Evolutionary conservation across 2,888 invertebrate species (phyloP).

Genomic region (Odontomyia ornata): DNA sequence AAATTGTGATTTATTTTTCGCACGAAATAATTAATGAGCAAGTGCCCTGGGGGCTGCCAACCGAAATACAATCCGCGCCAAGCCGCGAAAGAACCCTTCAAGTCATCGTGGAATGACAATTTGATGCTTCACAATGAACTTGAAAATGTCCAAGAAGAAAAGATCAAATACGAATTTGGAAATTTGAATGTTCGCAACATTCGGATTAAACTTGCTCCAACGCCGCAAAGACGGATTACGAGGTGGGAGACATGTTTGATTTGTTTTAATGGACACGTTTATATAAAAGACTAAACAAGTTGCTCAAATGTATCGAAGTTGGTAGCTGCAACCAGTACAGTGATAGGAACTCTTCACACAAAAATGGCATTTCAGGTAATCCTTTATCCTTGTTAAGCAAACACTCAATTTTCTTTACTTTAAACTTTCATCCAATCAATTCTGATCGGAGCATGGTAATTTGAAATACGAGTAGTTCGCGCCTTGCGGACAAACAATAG

Average conservation of each 20-base stretch:
- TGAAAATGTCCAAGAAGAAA: slow-evolving; percentile 30
- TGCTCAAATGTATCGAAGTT: neutral
- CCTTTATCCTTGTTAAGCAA: too few species aligned
- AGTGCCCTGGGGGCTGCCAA: slow-evolving; percentile 9
- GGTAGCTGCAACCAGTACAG: neutral
- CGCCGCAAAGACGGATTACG: neutral
- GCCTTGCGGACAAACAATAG: too few species aligned
- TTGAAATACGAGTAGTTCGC: too few species aligned
- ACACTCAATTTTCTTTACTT: too few species aligned
- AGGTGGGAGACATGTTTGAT: neutral
- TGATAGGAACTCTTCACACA: neutral
- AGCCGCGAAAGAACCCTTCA: slow-evolving; percentile 38
- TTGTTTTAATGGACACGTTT: neutral
- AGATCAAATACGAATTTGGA: slow-evolving; percentile 30
- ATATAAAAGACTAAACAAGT: slow-evolving; percentile 11
- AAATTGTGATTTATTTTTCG: slow-evolving; percentile 33
- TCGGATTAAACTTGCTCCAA: neutral
- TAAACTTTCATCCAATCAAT: too few species aligned
- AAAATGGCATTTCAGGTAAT: slow-evolving; percentile 17
- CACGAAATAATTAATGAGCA: slow-evolving; percentile 24
- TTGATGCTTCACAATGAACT: slow-evolving; percentile 38
- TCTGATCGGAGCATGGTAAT: too few species aligned
- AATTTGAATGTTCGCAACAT: slow-evolving; percentile 15
- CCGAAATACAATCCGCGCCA: neutral
- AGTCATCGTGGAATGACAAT: slow-evolving; percentile 24